Base-by-base conservation (phyloP, 1,140 invertebrate species). In the Agraylea sexmaculata region DNA sequence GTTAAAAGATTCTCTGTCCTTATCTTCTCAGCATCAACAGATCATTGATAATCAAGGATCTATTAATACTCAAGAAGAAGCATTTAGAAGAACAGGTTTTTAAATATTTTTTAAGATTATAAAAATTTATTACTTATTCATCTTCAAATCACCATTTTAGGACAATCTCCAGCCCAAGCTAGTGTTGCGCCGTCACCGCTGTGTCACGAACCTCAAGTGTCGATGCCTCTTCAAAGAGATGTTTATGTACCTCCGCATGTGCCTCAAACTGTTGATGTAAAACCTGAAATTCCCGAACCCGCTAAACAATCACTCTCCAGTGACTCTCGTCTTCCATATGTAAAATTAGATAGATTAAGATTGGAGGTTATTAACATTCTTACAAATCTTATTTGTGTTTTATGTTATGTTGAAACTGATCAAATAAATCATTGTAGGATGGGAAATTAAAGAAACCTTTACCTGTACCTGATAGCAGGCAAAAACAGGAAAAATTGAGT, bases 141-240 rank as follows among this genome's bases (percentile, higher is more conserved):
- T 20, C 18, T n/a, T 27, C 15, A 10, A 7, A 22, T 47, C 30
- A 40, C 42, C 10, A 38, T 49, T 42, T 37, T 37, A 53, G 68
- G 68, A 6, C 67, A 71, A 37, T 74, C 71, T 17, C 71, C 71
- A 31, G 69, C 68, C 16, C 70, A 73, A 58, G 70, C 64, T 1
- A 67, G 65, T 43, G 66, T 68, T 28, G 69, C 70, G 29, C 69
- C 70, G 22, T 69, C 62, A 22, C 64, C 62, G 13, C 48, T 66
- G 38, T 57, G 58, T 18, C 60, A 62, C 37, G 59, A 62, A 50
- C 62, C 56, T 16, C 62, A 58, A 55, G 59, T 64, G 54, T 56
- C 66, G 51, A 69, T 61, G 47, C 68, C 64, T 40, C 68, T 58
- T 38, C 72, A 62, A 64, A 68, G 58, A 37, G 61, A 58, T 13